Percentiles rank a stretch among this genome's conserved stretches.
Evolutionary conservation across 2,888 invertebrate genomes (phyloP).

Genomic region (Drosophila lutescens): DNA sequence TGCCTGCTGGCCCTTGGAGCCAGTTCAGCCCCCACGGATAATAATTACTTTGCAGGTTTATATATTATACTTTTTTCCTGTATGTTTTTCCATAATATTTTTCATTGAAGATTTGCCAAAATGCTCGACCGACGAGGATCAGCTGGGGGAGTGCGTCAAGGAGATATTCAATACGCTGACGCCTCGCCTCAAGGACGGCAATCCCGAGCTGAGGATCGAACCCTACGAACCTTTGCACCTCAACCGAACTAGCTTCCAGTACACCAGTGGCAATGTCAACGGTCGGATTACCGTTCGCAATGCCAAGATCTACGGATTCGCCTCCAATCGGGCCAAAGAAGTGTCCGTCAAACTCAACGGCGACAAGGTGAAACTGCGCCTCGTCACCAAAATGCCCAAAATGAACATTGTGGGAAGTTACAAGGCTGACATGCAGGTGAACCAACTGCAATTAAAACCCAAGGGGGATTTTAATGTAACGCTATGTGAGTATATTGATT

Average conservation of each 20-base stretch:
- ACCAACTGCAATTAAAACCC: constrained; percentile 87
- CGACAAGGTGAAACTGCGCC: constrained; percentile 58
- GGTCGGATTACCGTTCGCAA: constrained; percentile 84
- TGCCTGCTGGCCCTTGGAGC: constrained; percentile 47
- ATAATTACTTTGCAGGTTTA: constrained; percentile 43
- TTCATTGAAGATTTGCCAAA: constrained; percentile 84
- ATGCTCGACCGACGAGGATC: constrained; percentile 86
- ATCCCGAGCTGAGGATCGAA: constrained; percentile 77
- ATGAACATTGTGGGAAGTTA: constrained; percentile 86
- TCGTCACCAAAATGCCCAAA: constrained; percentile 86
- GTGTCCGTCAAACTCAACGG: constrained; percentile 85
- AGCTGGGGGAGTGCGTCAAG: constrained; percentile 86
- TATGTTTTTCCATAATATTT: background rate
- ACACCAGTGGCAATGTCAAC: constrained; percentile 70
- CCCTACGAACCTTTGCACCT: constrained; percentile 82
- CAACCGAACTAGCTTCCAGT: constrained; percentile 75
- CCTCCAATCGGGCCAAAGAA: constrained; percentile 85
- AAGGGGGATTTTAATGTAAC: constrained; percentile 86
- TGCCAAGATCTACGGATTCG: constrained; percentile 86
- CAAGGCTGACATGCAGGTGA: constrained; percentile 87
- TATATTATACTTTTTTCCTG: background rate
- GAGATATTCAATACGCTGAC: constrained; percentile 86
- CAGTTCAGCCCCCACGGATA: constrained; percentile 33
- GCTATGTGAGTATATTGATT: constrained; percentile 85
- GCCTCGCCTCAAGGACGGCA: constrained; percentile 80